Base-by-base conservation (phyloP, 2,888 invertebrate genomes). In the Ceraclea dissimilis region DNA sequence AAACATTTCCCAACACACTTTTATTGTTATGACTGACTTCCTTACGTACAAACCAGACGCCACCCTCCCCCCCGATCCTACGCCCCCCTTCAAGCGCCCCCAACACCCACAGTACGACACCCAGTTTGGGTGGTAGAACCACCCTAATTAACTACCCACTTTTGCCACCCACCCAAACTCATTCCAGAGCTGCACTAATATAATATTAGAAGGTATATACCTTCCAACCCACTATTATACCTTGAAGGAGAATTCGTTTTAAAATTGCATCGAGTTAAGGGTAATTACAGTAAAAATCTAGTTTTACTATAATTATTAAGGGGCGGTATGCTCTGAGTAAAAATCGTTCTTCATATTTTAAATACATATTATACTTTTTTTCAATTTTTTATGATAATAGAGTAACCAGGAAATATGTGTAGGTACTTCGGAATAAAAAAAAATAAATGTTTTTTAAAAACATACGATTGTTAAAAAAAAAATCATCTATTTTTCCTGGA, bases 21-120 rank as follows among this genome's bases (percentile, higher is more conserved):
- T 43, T 51, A 58, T 51, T 58, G 54, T 58, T 58, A 58, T 54
- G 58, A 58, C 43, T 54, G 58, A 54, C 58, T 58, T 58, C 52
- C 46, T 52, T 49, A 26, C 4, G 8, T 8, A 49, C 52, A 49
- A 33, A 43, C 39, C 33, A n/a, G 31, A 18, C 54, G 20, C 54
- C 21, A 49, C 21, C 16, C 33, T 51, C 51, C 33, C 20, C 19
- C 20, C 47, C 39, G 46, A 8, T 13, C 39, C 39, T 16, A 4
- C 39, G 16, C 39, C 39, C 39, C 2, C n/a, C 39, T 8, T 13
- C 39, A 39, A 5, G 8, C 39, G n/a, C 5, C 10, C 26, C 26
- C 4, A 26, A 26, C 26, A 26, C 39, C 16, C 39, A 39, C 39
- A n/a, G 13, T 13, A 39, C 16, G 39, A 39, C 39, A 39, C 39